Base-by-base conservation (phyloP, 2,888 invertebrate genomes). In the Margaritifera margaritifera region DNA sequence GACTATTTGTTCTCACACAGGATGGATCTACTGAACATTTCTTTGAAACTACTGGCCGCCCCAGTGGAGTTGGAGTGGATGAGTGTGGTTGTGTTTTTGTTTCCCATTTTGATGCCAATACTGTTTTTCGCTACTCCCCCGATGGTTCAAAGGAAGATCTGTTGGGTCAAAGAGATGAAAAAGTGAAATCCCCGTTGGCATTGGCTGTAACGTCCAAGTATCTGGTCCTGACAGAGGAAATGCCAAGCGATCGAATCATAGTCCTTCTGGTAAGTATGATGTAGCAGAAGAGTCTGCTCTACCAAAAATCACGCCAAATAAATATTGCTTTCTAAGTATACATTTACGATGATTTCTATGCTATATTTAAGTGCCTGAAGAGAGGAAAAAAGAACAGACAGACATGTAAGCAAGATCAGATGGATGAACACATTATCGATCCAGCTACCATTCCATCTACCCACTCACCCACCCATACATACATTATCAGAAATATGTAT, bases 191-290 rank as follows among this genome's bases (percentile, higher is more conserved):
- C 50, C 80, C 80, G 6, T 62, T 79, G 18, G 75, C 79, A 51
- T 65, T 78, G 61, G 53, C 70, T 11, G 27, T 66, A 4, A 64
- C 74, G 19, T 59, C 54, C 2, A 69, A 72, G 42, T 60, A 66
- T 54, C 63, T 79, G 6, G 71, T 74, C 0, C 42, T 78, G n/a
- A 80, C 79, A 18, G 78, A 79, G 58, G 80, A 80, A 60, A 74
- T 73, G 68, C 79, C 79, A 0, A 80, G 75, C 55, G 71, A 77
- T 24, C 68, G 75, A 62, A 69, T 80, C n/a, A 56, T 77, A 1
- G 53, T 78, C 3, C 42, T 80, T 20, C 71, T 76, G 69, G 79
- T 80, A 59, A 56, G 56, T 69, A 31, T 11, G 42, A 42, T 42
- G 42, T 42, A 15, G 15, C 42, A 11, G 2, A 42, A 31, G 31